Conservation (phyloP, 2,797 vertebrate genomes). For the Rallus crepitans region DNA sequence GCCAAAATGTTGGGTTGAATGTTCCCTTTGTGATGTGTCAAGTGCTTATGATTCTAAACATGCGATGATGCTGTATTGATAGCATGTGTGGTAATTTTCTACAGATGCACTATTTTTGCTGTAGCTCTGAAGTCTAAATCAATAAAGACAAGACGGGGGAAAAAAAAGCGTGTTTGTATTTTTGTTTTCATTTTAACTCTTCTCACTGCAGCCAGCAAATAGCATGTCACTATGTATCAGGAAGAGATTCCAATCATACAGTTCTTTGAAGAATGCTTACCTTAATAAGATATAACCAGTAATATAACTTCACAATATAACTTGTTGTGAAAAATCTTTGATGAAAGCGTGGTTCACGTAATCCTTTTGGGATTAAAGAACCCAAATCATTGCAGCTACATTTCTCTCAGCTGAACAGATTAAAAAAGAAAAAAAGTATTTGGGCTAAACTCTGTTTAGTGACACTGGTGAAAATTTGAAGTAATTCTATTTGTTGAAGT, state of each 20-base stretch:
- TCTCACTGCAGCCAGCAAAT: constrained; percentile 52
- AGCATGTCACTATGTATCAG: constrained; percentile 62
- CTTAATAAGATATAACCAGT: constrained; percentile 63
- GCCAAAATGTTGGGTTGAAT: constrained; percentile 39
- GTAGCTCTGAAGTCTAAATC: constrained; percentile 68
- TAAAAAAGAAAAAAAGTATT: not conserved
- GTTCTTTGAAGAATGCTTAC: constrained; percentile 71
- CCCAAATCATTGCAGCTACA: not conserved
- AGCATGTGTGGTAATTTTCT: constrained; percentile 65
- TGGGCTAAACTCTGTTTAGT: not conserved
- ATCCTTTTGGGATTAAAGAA: constrained; percentile 50
- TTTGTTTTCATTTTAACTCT: constrained; percentile 61
- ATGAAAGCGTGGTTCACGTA: constrained; percentile 56
- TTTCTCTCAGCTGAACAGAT: constrained; percentile 29
- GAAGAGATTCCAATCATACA: constrained; percentile 61
- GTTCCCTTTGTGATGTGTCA: constrained; percentile 32
- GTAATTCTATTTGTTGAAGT: not conserved
- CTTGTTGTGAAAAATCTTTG: constrained; percentile 49
- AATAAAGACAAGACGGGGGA: constrained; percentile 67
- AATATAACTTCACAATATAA: too few species aligned
- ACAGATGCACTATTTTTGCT: constrained; percentile 71
- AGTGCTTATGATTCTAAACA: constrained; percentile 56
- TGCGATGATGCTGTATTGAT: constrained; percentile 42
- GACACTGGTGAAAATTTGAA: not conserved
- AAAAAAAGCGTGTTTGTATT: constrained; percentile 21